Base-by-base conservation (phyloP, 35 echinoderm and acorn worm genomes). In the Nesometra sesokonis region DNA sequence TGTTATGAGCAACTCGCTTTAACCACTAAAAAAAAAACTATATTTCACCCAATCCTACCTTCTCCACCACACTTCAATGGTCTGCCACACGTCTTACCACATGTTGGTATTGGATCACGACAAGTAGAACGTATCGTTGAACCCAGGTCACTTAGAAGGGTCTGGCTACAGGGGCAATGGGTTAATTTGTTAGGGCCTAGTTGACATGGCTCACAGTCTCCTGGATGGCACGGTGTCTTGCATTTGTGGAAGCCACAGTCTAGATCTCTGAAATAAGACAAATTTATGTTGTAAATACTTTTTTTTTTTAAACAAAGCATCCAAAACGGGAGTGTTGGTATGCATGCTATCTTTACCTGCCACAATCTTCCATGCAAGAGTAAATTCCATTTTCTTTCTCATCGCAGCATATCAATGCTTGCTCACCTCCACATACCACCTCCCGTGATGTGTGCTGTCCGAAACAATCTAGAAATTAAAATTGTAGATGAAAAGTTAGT, bases 91-190 rank as follows among this genome's bases (percentile, higher is more conserved):
- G 78, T 88, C 9, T 94, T 84, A 17, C 88, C 33, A 82, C 96
- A 99, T 29, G 96, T 99, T 31, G 92, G 92, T 40, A 99, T 88
- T 17, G 96, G 92, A 82, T 99, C 93, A 0, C 46, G 89, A 67
- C 96, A 99, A 29, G 87, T 84, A 35, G 90, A 87, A 31, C 96
- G 57, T 30, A 52, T 80, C 5, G 80, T 77, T 43, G 84, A 81
- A 8, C 85, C 88, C 35, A 90, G 38, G 13, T 89, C 52, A 27
- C 78, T 33, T 2, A 92, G 84, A 67, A 85, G 80, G 37, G 90
- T 99, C 82, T 92, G 77, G 21, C 93, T 90, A 76, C 96, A 97
- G 35, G 92, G 96, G 80, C 96, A 99, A 47, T 88, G 85, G 31
- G 90, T 92, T 0, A 94, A 80, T 27, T 32, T 82, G 7, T 91